A percentile compares a stretch with the other conserved stretches of the same genome.
These are phyloP conservation scores for Bagarius yarrelli DNA, from an alignment of 2,113 vertebrate genomes.

Conservation along the genomic window DNA sequence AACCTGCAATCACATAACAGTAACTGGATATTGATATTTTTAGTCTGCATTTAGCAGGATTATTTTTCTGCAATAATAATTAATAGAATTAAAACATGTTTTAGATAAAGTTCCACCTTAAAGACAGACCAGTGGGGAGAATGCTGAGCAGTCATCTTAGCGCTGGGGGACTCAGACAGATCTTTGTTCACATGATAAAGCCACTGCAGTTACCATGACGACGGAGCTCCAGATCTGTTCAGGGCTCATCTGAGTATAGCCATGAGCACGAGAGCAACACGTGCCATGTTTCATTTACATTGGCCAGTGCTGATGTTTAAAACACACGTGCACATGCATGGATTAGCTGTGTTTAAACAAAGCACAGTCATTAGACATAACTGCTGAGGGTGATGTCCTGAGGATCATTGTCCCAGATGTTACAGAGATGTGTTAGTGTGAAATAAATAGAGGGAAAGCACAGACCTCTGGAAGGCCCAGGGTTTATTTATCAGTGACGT, in stretches of 20 bases:
- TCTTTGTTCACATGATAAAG: conserved; percentile 64
- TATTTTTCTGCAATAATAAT: background rate
- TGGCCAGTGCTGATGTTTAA: background rate
- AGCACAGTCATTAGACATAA: conserved; percentile 15
- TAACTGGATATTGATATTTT: no score
- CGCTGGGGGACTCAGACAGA: conserved; percentile 32
- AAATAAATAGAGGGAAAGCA: background rate
- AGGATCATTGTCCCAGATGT: background rate
- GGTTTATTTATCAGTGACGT: background rate
- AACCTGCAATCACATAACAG: background rate
- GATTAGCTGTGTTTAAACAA: background rate
- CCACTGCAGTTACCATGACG: conserved; percentile 66
- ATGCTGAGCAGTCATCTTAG: conserved; percentile 22
- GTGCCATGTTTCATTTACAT: background rate
- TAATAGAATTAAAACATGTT: background rate
- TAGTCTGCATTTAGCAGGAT: background rate
- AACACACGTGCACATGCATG: background rate
- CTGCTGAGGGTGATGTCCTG: background rate
- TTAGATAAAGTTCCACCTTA: background rate
- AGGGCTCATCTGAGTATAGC: conserved; percentile 18
- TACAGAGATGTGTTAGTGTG: conserved; percentile 8
- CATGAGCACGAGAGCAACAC: background rate
- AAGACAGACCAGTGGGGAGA: background rate
- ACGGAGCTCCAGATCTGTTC: conserved; percentile 57
- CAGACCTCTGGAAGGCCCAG: conserved; percentile 29